These are phyloP conservation scores for Australoheros facetus DNA, from an alignment of 2,797 vertebrate genomes.

Conservation along the genomic window DNA sequence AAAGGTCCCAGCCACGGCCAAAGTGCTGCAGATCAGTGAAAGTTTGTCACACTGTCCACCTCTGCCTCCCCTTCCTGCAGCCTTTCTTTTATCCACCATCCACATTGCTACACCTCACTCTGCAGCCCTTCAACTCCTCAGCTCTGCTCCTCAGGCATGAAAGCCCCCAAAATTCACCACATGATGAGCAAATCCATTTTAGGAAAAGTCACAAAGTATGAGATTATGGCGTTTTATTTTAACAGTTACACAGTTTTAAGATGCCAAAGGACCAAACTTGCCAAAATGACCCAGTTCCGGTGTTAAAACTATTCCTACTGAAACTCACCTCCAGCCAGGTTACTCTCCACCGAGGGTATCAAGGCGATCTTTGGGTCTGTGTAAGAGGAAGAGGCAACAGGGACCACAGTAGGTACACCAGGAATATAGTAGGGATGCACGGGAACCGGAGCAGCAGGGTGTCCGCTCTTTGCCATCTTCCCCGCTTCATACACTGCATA, in stretches of 20 bases:
- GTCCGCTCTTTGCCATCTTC: slow-evolving; percentile 89
- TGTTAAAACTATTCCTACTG: no score
- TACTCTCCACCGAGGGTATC: slow-evolving; percentile 79
- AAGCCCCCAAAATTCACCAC: not conserved
- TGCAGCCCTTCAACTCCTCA: not conserved
- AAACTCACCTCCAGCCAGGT: slow-evolving; percentile 76
- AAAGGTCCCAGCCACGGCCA: no score
- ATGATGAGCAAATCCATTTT: no score
- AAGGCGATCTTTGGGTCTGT: slow-evolving; percentile 85
- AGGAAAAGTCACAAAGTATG: no score
- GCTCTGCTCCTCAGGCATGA: not conserved
- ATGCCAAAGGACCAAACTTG: no score
- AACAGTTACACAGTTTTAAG: no score
- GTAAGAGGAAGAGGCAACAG: slow-evolving; percentile 83
- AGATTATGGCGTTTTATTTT: no score
- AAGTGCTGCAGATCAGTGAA: no score
- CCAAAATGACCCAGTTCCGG: no score
- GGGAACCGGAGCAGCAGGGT: slow-evolving; percentile 80
- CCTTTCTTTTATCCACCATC: not conserved
- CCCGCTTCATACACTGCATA: slow-evolving; percentile 93
- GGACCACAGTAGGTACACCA: slow-evolving; percentile 85
- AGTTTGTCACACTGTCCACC: no score
- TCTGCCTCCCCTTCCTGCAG: not conserved
- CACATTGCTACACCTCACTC: not conserved
- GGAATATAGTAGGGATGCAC: slow-evolving; percentile 93